Conservation (phyloP, 1,140 invertebrate genomes). For the Mizuhopecten yessoensis region DNA sequence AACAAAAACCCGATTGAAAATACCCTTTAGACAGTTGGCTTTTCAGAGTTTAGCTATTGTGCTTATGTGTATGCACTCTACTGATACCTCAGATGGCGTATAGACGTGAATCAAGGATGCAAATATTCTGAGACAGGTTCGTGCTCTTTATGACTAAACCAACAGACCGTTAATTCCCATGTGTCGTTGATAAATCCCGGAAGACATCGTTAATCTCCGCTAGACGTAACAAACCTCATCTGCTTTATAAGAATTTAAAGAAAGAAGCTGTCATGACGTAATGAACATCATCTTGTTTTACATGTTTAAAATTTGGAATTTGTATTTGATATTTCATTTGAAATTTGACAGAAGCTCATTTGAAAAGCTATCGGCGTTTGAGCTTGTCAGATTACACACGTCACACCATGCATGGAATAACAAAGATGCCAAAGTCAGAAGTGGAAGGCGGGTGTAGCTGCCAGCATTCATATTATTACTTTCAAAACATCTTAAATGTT, state of each 20-base stretch:
- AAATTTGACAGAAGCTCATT: no score
- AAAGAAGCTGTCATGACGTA: neutral
- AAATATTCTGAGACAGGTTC: neutral
- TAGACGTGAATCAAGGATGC: neutral
- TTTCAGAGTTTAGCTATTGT: neutral
- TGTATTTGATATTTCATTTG: neutral
- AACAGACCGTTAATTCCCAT: neutral
- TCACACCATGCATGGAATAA: neutral
- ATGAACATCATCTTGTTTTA: neutral
- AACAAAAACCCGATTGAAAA: neutral
- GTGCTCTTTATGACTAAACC: neutral
- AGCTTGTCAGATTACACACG: neutral
- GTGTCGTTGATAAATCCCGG: neutral
- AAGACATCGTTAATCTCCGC: neutral
- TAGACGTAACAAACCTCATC: neutral
- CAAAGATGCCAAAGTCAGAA: neutral
- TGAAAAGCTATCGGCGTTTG: no score
- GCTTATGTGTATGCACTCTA: neutral
- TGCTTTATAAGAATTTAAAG: neutral
- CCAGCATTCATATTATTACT: neutral
- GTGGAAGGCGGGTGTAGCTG: neutral
- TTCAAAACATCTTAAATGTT: neutral
- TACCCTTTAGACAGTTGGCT: neutral
- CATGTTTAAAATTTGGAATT: neutral
- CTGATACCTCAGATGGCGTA: neutral